Percentiles rank a stretch among this genome's conserved stretches.
phyloP scores from a whole-genome alignment of 2,797 vertebrate genomes.

The Notolabrus celidotus region DNA sequence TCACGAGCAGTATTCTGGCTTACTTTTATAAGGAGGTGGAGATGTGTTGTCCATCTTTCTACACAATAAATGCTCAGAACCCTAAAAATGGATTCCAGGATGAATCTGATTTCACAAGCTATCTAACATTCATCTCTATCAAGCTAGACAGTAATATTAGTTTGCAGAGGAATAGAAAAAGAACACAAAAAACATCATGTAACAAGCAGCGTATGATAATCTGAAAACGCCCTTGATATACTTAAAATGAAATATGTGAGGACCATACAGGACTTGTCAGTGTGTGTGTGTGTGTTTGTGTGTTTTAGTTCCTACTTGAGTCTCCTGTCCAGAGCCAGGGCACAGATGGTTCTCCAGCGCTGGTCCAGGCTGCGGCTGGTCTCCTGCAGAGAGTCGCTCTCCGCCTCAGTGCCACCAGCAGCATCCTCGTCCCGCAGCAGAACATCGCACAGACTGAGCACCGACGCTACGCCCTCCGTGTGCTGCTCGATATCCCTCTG shows the following conservation, averaged over 20 bases:
- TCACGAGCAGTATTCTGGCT: no score
- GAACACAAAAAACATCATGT: background rate
- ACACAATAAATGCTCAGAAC: no score
- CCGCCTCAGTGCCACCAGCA: conserved; percentile 75
- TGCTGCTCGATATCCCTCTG: conserved; percentile 96
- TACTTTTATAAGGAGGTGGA: no score
- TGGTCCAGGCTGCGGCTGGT: conserved; percentile 93
- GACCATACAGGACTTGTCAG: background rate
- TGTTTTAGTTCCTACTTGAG: conserved; percentile 87
- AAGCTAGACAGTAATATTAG: no score
- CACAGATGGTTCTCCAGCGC: conserved; percentile 95
- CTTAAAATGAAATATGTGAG: background rate
- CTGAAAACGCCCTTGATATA: no score
- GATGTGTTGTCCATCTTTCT: no score
- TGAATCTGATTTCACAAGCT: no score
- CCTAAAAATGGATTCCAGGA: no score
- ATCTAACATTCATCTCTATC: no score
- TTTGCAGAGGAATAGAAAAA: no score
- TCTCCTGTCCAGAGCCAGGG: conserved; percentile 93
- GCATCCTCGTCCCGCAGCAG: conserved; percentile 91
- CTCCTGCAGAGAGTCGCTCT: conserved; percentile 93
- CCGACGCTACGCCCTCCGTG: conserved; percentile 89
- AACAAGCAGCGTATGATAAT: background rate
- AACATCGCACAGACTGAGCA: conserved; percentile 92
- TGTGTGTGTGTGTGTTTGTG: no score